Conservation (phyloP, 1,140 invertebrate species). For the Psilanteris sp. region DNA sequence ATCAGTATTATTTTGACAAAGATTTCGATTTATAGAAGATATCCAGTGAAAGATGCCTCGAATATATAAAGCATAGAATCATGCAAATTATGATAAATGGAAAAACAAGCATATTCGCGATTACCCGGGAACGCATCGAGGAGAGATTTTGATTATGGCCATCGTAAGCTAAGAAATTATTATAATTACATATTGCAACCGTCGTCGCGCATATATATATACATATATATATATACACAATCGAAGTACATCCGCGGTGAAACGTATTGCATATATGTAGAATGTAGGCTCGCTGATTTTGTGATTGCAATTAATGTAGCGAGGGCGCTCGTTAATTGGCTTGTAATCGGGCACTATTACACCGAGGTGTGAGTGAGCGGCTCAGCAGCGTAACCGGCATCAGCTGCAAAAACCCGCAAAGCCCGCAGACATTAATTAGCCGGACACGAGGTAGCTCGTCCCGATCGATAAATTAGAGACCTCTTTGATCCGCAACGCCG, state of each 20-base stretch:
- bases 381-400: slow-evolving; percentile 38
- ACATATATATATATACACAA: too few relatives aligned
- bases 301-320: slow-evolving; percentile 67
- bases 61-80: not conserved
- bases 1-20: too few relatives aligned
- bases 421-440: slow-evolving; percentile 67
- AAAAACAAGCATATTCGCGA: slow-evolving; percentile 5
- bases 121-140: slow-evolving; percentile 9
- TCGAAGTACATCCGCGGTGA: slow-evolving; percentile 3
- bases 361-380: slow-evolving; percentile 48
- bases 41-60: too few relatives aligned
- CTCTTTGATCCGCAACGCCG: slow-evolving; percentile 61
- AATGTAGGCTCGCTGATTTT: slow-evolving; percentile 54
- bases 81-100: slow-evolving; percentile 14
- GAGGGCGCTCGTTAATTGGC: slow-evolving; percentile 66
- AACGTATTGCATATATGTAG: slow-evolving; percentile 9
- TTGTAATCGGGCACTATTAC: slow-evolving; percentile 65
- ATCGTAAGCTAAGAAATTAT: slow-evolving; percentile 29
- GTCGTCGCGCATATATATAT: slow-evolving; percentile 39
- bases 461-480: slow-evolving; percentile 63
- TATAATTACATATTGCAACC: slow-evolving; percentile 44
- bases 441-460: slow-evolving; percentile 55
- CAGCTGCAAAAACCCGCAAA: slow-evolving; percentile 55
- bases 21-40: too few relatives aligned
- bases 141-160: slow-evolving; percentile 19